A percentile compares a stretch with the other conserved stretches of the same genome.
Conservation (phyloP, 2,113 vertebrate species). For the Phoxinus phoxinus region DNA sequence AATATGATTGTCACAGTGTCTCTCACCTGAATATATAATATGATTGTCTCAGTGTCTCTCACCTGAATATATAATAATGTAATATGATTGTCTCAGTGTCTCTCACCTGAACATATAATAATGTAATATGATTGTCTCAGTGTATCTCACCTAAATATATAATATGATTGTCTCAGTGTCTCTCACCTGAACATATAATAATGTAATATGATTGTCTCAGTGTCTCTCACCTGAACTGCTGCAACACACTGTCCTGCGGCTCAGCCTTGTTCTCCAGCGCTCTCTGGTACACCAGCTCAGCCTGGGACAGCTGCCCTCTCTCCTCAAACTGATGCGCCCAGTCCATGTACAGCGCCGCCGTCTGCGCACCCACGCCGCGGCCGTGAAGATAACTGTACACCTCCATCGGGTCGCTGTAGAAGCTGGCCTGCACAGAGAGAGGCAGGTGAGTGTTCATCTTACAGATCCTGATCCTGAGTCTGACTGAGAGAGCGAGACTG, state of each 20-base stretch:
- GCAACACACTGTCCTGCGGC: constrained; percentile 74
- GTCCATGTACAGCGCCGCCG: constrained; percentile 77
- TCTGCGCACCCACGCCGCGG: constrained; percentile 77
- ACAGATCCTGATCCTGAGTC: not conserved
- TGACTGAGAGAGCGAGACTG: not conserved
- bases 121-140: too few relatives aligned
- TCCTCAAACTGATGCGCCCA: constrained; percentile 81
- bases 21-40: too few relatives aligned
- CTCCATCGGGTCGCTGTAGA: constrained; percentile 71
- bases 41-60: too few relatives aligned
- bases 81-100: too few relatives aligned
- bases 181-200: too few relatives aligned
- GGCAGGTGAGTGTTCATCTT: constrained; percentile 1
- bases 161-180: too few relatives aligned
- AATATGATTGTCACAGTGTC: too few relatives aligned
- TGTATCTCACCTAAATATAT: too few relatives aligned
- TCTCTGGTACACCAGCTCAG: constrained; percentile 73
- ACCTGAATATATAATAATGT: too few relatives aligned
- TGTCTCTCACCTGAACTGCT: constrained; percentile 76
- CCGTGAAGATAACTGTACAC: constrained; percentile 77
- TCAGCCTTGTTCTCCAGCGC: constrained; percentile 80
- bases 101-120: too few relatives aligned
- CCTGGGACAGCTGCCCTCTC: constrained; percentile 70
- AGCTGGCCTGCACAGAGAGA: constrained; percentile 75
- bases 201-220: too few relatives aligned